Evolutionary conservation across 2,888 invertebrate genomes (phyloP), one percentile per base, ranked within the genome.

Genomic region (Orchesella flavescens): DNA sequence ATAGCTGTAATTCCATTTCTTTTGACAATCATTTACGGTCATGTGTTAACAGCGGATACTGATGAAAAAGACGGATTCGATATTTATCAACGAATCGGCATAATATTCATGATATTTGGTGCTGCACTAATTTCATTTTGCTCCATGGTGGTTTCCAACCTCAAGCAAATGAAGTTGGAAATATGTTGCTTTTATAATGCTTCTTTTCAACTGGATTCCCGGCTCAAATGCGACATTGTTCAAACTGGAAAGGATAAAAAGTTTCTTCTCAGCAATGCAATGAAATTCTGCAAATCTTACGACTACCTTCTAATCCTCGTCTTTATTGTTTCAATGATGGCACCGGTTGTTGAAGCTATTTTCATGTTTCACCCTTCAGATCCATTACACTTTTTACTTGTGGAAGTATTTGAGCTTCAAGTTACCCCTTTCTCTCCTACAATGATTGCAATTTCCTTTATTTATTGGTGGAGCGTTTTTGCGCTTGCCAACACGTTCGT

Each of bases 281-380:
- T 15, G 15, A 74, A 74, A 24, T 63, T 23, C 12, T 17, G 49
- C 1, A 21, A 9, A n/a, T 15, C 21, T 15, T 74, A 74, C 24
- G 74, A 74, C 15, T 23, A 44, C 3, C 1, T 24, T 5, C 3
- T 63, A 10, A 17, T 21, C 10, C 24, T 74, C 4, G 17, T 17
- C 1, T 17, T 43, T 10, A n/a, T 63, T 23, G 1, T n/a, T 0
- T 49, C 23, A 17, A 1, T 61, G n/a, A 1, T 63, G 1, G 13
- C 24, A 5, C 46, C 63, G 1, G 17, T 63, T 10, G 0, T 74
- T 10, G 15, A 23, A 12, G 0, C n/a, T 0, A 9, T 49, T 10
- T 65, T 46, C 3, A 13, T 66, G n/a, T 75, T n/a, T n/a, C 75
- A 75, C 34, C 75, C 75, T 0, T 65, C 55, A 9, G 75, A 75